Evolutionary conservation across 2,797 vertebrate genomes (phyloP).

Genomic region (Geotrypetes seraphini): DNA sequence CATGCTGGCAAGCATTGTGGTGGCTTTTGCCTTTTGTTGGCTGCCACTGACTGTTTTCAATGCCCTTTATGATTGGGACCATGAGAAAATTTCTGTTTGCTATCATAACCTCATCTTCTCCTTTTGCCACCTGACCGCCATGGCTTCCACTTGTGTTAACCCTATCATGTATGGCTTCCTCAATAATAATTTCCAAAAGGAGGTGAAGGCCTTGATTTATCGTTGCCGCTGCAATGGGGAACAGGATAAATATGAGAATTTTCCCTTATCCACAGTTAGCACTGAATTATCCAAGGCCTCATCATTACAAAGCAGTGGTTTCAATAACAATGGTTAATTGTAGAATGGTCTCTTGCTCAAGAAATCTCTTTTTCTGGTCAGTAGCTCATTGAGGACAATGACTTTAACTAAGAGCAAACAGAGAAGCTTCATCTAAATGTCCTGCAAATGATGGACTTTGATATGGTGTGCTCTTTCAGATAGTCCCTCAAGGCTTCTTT

Average conservation of each 20-base stretch:
- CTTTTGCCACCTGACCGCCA: conserved; percentile 66
- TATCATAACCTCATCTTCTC: conserved; percentile 69
- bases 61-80: conserved; percentile 70
- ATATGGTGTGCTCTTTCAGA: too few relatives aligned
- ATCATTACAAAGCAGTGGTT: too few relatives aligned
- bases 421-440: too few relatives aligned
- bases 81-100: conserved; percentile 55
- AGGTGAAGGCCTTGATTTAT: conserved; percentile 58
- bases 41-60: conserved; percentile 72
- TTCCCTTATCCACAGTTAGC: conserved; percentile 73
- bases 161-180: conserved; percentile 78
- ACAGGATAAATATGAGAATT: conserved; percentile 60
- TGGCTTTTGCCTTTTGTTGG: conserved; percentile 65
- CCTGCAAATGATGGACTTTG: too few relatives aligned
- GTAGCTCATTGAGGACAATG: too few relatives aligned
- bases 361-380: too few relatives aligned
- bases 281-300: conserved; percentile 72
- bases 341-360: too few relatives aligned
- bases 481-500: too few relatives aligned
- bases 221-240: conserved; percentile 62
- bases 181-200: conserved; percentile 76
- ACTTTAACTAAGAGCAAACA: too few relatives aligned
- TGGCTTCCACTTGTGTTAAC: conserved; percentile 72
- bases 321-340: too few relatives aligned
- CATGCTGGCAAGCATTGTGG: conserved; percentile 65